phyloP scores from a whole-genome alignment of 2,888 invertebrate species.

The Erebia epiphron region DNA sequence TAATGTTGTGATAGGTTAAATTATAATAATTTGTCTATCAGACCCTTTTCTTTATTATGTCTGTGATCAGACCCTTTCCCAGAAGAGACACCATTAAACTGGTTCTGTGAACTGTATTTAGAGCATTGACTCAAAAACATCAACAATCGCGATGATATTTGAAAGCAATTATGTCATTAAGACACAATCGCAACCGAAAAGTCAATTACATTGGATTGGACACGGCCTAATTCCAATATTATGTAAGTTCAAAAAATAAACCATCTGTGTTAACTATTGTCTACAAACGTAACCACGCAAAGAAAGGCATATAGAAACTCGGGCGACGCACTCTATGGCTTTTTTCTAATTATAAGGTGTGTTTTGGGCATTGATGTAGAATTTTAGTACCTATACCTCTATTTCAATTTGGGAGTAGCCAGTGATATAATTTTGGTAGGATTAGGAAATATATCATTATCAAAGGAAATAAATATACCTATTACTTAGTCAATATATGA shows the following conservation, averaged over 20 bases:
- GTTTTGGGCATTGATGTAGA: too few relatives aligned
- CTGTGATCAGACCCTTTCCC: background rate
- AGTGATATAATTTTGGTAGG: too few relatives aligned
- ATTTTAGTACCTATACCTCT: too few relatives aligned
- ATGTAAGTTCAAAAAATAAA: constrained; percentile 38
- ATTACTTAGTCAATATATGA: too few relatives aligned
- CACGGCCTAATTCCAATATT: constrained; percentile 38
- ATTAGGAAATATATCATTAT: too few relatives aligned
- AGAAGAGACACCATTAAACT: background rate
- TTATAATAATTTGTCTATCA: background rate
- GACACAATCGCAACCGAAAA: constrained; percentile 31
- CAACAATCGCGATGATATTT: constrained; percentile 13
- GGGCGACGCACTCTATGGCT: constrained; percentile 5
- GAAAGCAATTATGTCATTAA: constrained; percentile 30
- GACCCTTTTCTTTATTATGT: too few relatives aligned
- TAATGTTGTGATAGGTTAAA: too few relatives aligned
- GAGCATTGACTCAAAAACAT: background rate
- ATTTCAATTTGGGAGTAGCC: too few relatives aligned
- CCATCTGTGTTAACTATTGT: constrained; percentile 11
- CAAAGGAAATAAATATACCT: too few relatives aligned
- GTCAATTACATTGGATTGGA: constrained; percentile 32
- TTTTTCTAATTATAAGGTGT: background rate
- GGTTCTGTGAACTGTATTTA: background rate
- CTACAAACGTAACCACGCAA: constrained; percentile 34
- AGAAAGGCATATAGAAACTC: constrained; percentile 14